Base-by-base conservation (phyloP, 2,888 invertebrate species). In the Cephus nigrinus region DNA sequence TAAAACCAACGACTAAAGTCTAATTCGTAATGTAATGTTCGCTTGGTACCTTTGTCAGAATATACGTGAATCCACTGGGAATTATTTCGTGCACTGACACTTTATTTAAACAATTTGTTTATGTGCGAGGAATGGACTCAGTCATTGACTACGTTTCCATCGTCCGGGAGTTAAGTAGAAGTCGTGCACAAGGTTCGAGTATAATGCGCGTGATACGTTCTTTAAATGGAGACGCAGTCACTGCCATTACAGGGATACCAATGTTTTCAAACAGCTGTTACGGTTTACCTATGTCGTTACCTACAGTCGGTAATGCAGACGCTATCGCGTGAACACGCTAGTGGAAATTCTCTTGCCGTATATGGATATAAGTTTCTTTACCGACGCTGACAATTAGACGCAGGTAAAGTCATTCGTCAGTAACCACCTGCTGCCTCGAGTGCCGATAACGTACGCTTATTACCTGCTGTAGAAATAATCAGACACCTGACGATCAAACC, bases 311-410 rank as follows among this genome's bases (percentile, higher is more conserved):
- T 71, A 71, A 71, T 30, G 35, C 74, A 34, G 72, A 9, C 2
- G 1, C 40, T 15, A 15, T 4, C 40, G 15, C 12, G 4, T 12
- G 1, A 15, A 15, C 34, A 9, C 32, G 4, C 11, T 34, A 34
- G 23, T 9, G 55, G 9, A 75, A 71, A 68, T 34, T 72, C n/a
- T 40, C 33, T 40, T 78, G 75, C 78, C 78, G n/a, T 68, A 78
- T 75, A 78, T 78, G 78, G 75, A 36, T 75, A 31, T 71, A 33
- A 15, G 36, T 30, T 40, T 71, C 74, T 30, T 78, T 78, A 78
- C 78, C 78, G 78, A 78, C 75, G 5, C 36, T 9, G 68, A n/a
- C 30, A 30, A n/a, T 68, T 71, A n/a, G 35, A 34, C 69, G 68
- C 75, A 75, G 74, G 75, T 69, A n/a, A 34, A 33, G 15, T 35